Percentiles rank a stretch among this genome's conserved stretches.
Conservation (phyloP, 1,140 invertebrate genomes). For the Frieseomelitta varia region DNA sequence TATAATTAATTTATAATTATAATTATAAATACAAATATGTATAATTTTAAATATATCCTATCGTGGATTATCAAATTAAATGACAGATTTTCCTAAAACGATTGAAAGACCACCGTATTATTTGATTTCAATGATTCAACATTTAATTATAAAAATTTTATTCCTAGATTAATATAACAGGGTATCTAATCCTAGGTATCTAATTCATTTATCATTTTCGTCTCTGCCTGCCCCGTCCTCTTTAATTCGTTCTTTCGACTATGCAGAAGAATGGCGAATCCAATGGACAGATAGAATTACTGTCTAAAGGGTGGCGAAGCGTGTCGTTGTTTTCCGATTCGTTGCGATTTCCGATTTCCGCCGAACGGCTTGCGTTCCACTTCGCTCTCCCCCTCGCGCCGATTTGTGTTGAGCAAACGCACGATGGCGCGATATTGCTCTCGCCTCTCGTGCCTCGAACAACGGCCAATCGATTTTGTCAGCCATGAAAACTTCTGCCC, state of each 20-base stretch:
- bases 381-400: neutral
- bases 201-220: neutral
- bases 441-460: neutral
- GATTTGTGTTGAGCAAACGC: neutral
- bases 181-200: too few species aligned
- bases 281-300: conserved; percentile 15
- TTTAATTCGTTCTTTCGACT: too few species aligned
- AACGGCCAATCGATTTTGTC: neutral
- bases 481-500: neutral
- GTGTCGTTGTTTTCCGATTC: conserved; percentile 57
- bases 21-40: too few species aligned
- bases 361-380: neutral
- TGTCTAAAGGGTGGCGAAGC: conserved; percentile 21
- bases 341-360: conserved; percentile 53
- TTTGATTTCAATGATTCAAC: too few species aligned
- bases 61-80: too few species aligned
- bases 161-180: too few species aligned
- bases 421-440: neutral
- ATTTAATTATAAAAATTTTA: too few species aligned
- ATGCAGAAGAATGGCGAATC: neutral
- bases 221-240: neutral
- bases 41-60: too few species aligned
- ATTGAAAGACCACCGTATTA: too few species aligned
- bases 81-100: too few species aligned
- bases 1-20: too few species aligned